Conservation (phyloP, 2,888 invertebrate species). For the Magallana nippona region DNA sequence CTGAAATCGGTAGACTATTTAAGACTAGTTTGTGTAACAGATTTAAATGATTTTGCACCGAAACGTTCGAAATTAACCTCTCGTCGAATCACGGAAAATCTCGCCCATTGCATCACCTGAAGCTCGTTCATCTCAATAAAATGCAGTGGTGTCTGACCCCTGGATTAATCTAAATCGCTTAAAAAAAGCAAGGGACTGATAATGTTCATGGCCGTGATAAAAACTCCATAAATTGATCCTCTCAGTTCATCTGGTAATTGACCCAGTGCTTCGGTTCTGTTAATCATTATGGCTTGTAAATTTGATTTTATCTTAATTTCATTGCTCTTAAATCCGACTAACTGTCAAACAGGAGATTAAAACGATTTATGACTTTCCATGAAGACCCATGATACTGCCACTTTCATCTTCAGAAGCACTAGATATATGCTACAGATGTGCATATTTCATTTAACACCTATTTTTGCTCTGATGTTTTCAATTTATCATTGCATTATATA, state of each 20-base stretch:
- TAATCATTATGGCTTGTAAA: not conserved
- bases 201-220: not conserved
- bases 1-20: not conserved
- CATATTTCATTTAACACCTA: no score
- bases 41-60: no score
- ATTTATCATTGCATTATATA: no score
- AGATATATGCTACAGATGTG: no score
- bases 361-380: not conserved
- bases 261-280: not conserved
- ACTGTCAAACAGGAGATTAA: not conserved
- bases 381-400: not conserved
- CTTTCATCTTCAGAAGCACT: not conserved
- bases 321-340: not conserved
- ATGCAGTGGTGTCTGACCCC: not conserved
- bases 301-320: not conserved
- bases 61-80: no score
- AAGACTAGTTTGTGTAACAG: no score
- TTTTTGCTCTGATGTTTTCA: no score
- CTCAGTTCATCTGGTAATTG: not conserved
- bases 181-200: no score
- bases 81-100: no score
- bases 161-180: not conserved
- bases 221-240: not conserved
- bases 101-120: not conserved
- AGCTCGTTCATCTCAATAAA: constrained; percentile 11